Base-by-base conservation (phyloP, 2,888 invertebrate genomes). In the Acronicta aceris region DNA sequence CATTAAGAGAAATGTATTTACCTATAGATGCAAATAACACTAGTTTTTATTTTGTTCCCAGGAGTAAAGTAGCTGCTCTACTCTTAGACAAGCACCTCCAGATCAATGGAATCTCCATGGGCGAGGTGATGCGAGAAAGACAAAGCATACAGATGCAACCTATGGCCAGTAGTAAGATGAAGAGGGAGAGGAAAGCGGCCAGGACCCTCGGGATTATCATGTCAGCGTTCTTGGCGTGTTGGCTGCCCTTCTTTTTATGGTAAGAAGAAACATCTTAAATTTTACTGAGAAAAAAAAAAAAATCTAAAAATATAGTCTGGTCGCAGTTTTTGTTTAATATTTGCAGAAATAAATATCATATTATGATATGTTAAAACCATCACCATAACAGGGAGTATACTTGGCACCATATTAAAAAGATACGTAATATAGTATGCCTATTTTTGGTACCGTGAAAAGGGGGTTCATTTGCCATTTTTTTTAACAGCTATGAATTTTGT, bases 191-290 rank as follows among this genome's bases (percentile, higher is more conserved):
- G 65, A 98, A 98, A 86, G 98, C 99, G 0, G 99, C 99, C 2
- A 96, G 98, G 83, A 99, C 99, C 12, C 95, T 99, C 45, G 99
- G 99, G 59, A 98, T 99, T 86, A 99, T 99, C 85, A 99, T 99
- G 97, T 98, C 98, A 36, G 98, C 98, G 0, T 99, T 99, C 90
- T 95, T 99, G 65, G 96, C 98, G 8, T 99, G 99, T 90, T 99
- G 99, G 98, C 95, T 98, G 71, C 99, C 99, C 6, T 99, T 99
- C 95, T 99, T 99, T 90, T 95, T 98, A 61, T 99, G 99, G 98
- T 97, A 90, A 95, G 15, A 27, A 25, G 13, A 13, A 17, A 17
- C 0, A 16, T 8, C 25, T 5, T 4, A 25, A 4, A 25, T 25
- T 5, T 25, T 5, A 25, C 5, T n/a, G n/a, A n/a, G n/a, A n/a